Conservation (phyloP, 2,888 invertebrate genomes). For the Ectemnius lituratus region DNA sequence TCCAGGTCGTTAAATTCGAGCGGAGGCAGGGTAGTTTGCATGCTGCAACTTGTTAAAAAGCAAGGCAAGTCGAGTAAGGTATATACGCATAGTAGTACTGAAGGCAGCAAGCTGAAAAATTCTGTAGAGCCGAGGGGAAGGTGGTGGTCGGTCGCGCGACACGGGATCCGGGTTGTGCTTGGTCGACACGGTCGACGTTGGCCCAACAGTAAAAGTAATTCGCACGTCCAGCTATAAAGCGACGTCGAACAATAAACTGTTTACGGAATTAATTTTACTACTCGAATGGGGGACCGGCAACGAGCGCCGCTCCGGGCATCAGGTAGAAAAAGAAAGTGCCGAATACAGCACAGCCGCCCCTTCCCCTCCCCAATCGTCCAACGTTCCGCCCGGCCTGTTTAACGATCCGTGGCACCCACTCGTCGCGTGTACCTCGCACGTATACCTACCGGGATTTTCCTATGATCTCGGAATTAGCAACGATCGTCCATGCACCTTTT, state of each 20-base stretch:
- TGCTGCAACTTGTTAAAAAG: no score
- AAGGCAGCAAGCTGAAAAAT: constrained; percentile 12
- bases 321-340: constrained; percentile 60
- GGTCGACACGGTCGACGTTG: constrained; percentile 37
- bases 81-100: not conserved
- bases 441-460: constrained; percentile 19
- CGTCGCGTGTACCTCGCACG: constrained; percentile 14
- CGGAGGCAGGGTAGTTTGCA: no score
- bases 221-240: constrained; percentile 68
- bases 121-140: constrained; percentile 29
- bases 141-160: constrained; percentile 58
- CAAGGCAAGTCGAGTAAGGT: constrained; percentile 32
- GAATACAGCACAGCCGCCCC: not conserved
- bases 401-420: constrained; percentile 6
- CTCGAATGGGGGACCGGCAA: constrained; percentile 47
- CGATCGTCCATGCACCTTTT: not conserved
- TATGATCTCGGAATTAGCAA: not conserved
- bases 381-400: constrained; percentile 1
- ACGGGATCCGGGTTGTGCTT: constrained; percentile 49
- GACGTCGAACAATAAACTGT: constrained; percentile 69
- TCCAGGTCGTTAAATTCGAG: no score
- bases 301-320: constrained; percentile 17
- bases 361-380: not conserved
- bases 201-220: constrained; percentile 67
- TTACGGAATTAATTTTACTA: constrained; percentile 73